Evolutionary conservation across 2,797 vertebrate genomes (phyloP).

Genomic region (Gymnopithys bicolor): DNA sequence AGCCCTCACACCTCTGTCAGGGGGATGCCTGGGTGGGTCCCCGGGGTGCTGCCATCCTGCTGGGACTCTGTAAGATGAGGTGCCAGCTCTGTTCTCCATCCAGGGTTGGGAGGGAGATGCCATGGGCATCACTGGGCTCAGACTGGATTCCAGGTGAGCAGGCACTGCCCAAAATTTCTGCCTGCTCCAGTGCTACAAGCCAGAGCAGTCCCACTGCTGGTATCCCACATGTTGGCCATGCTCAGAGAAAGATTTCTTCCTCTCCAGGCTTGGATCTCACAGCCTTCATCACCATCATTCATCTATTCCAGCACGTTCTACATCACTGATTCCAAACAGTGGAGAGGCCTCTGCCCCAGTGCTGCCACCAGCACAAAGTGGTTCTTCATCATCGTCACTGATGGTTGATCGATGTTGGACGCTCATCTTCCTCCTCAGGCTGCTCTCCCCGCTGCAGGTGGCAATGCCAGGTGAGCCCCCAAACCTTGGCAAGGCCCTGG

Average conservation of each 20-base stretch:
- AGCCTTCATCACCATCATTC: conserved; percentile 73
- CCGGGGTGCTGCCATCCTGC: fast-evolving
- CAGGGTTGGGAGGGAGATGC: background rate
- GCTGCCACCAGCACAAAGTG: conserved; percentile 68
- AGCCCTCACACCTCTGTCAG: fast-evolving
- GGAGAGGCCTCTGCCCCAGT: background rate
- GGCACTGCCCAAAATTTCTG: background rate
- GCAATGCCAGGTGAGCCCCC: conserved; percentile 70
- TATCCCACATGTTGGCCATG: background rate
- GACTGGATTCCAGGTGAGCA: fast-evolving
- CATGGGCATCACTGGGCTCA: background rate
- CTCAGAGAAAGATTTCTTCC: background rate
- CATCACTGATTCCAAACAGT: conserved; percentile 31
- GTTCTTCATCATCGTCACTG: conserved; percentile 74
- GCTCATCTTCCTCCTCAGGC: conserved; percentile 72
- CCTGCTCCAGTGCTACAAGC: background rate
- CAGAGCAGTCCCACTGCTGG: background rate
- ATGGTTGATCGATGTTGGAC: conserved; percentile 79
- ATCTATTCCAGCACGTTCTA: conserved; percentile 73
- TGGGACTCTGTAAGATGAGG: background rate
- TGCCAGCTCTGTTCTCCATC: background rate
- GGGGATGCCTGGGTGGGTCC: background rate
- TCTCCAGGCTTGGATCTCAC: conserved; percentile 70
- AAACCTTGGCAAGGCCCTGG: background rate
- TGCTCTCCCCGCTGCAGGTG: conserved; percentile 71